These are phyloP conservation scores for Eupristina koningsbergeri DNA, from an alignment of 1,140 invertebrate species.

Conservation along the genomic window DNA sequence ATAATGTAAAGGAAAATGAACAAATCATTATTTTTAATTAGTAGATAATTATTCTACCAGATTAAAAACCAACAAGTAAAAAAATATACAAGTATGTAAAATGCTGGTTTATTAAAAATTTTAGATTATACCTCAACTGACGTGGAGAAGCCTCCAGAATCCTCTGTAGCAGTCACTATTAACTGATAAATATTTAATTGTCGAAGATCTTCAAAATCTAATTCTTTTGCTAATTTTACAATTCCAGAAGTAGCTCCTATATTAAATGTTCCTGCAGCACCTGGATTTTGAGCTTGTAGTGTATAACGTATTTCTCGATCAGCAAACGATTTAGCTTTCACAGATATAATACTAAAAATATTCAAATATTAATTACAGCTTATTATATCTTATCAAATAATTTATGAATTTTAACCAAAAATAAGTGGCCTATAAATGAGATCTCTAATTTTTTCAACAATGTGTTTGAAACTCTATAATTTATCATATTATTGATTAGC, in stretches of 20 bases:
- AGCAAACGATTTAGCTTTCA: constrained; percentile 96
- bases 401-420: too few species aligned
- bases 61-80: too few species aligned
- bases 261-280: constrained; percentile 94
- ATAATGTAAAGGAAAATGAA: too few species aligned
- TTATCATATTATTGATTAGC: too few species aligned
- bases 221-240: constrained; percentile 93
- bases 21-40: too few species aligned
- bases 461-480: too few species aligned
- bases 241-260: constrained; percentile 94
- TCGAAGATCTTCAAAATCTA: constrained; percentile 94
- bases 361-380: not conserved
- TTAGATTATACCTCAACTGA: constrained; percentile 86
- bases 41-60: too few species aligned
- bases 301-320: constrained; percentile 96
- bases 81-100: too few species aligned
- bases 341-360: constrained; percentile 90
- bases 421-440: too few species aligned
- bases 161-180: constrained; percentile 93
- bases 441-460: too few species aligned
- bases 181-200: constrained; percentile 94
- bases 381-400: too few species aligned
- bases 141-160: constrained; percentile 95
- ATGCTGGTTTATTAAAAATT: too few species aligned
- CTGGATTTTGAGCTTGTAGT: constrained; percentile 92